Base-by-base conservation (phyloP, 1,140 invertebrate genomes). In the Latrodectus geometricus region DNA sequence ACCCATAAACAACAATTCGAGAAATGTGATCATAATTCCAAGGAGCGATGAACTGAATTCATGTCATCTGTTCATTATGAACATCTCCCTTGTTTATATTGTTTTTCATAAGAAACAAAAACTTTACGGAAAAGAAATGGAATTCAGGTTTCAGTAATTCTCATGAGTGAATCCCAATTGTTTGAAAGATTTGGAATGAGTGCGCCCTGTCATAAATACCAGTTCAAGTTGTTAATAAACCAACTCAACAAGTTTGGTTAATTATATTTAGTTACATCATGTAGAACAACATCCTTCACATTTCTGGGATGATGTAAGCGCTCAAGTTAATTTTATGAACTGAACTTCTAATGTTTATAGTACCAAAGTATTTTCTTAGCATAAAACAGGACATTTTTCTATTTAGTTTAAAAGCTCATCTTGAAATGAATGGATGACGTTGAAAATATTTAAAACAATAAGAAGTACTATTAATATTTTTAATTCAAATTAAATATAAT, bases 41-140 rank as follows among this genome's bases (percentile, higher is more conserved):
- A 65, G 49, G 76, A 78, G 54, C 56, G 76, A 35, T 78, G 76
- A 68, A 78, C 76, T 48, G 8, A n/a, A 78, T 68, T 65, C 17
- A 56, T 78, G 76, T 78, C 76, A 68, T 9, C 56, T 17, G 12
- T n/a, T 78, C 66, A 78, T 78, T 78, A 9, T 78, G 15, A 20
- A 35, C 35, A 61, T 78, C 76, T 61, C 76, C 76, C 76, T 61
- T 78, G 76, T 66, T 78, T 78, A 78, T 56, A 66, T 78, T n/a
- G 9, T 49, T 54, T 54, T 66, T 20, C 12, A 78, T 23, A 14
- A 50, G n/a, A 56, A 75, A 56, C 50, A 75, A 23, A 9, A 50
- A 76, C 52, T 76, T 17, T n/a, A 21, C 15, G 14, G 17, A 68
- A 49, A 76, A 21, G 20, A 66, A n/a, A 68, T 11, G 56, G 61